Base-by-base conservation (phyloP, 2,888 invertebrate species). In the Micoletzkya japonica region DNA sequence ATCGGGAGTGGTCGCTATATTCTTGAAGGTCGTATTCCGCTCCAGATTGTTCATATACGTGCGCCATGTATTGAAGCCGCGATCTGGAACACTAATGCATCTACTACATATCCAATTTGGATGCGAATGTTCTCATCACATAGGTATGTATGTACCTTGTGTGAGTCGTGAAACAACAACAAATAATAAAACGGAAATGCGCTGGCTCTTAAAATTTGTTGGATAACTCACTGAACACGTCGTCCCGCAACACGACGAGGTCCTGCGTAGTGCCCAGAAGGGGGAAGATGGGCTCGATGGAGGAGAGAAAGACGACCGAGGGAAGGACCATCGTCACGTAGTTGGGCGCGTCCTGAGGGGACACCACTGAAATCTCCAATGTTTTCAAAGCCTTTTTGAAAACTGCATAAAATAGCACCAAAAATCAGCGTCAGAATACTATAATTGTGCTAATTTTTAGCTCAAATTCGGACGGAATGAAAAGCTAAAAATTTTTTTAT, bases 231-330 rank as follows among this genome's bases (percentile, higher is more conserved):
- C 92, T 91, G 85, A 93, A 94, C 49, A 91, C 90, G 34, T 91
- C 90, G 82, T 96, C 95, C 86, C 93, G 94, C 58, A 96, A 89
- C 61, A 96, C 92, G 7, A 93, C 94, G 17, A 94, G 66, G 14
- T 77, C 93, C 85, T 93, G 94, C 3, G 92, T 92, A 70, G 95
- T 92, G 84, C 93, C 93, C 87, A 93, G 91, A 74, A 90, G 90
- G 0, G 90, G 88, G 2, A 93, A 92, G 77, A 95, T 90, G 58
- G 92, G 91, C 69, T 93, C 88, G 1, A 95, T 90, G 0, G 92
- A 90, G 64, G 80, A 79, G 68, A 79, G 75, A 61, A 83, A 78
- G 2, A 84, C 81, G 26, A 77, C 56, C 7, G 76, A 76, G 7
- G 81, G 74, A 14, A 78, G 74, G 10, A 83, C 72, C 59, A 84